phyloP scores from a whole-genome alignment of 2,797 vertebrate genomes.

The Myiotriccus ornatus region DNA sequence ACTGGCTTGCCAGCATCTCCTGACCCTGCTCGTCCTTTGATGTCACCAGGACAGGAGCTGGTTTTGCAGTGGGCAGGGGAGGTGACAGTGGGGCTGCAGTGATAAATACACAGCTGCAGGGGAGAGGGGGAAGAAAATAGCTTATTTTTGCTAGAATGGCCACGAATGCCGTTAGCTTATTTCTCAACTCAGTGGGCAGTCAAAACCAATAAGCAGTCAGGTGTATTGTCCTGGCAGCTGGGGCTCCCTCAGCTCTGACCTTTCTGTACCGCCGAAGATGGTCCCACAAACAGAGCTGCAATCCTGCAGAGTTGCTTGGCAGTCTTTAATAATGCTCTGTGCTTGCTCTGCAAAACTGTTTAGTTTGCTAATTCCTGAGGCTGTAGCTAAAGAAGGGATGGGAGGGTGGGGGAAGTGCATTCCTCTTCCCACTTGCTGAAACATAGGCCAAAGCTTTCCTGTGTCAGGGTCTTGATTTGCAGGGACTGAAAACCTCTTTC shows the following conservation, averaged over 20 bases:
- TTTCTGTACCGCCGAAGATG: background rate
- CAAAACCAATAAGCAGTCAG: conserved; percentile 63
- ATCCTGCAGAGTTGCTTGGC: conserved; percentile 55
- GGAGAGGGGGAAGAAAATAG: conserved; percentile 18
- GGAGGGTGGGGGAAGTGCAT: background rate
- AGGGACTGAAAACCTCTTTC: background rate
- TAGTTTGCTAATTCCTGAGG: conserved; percentile 65
- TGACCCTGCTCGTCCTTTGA: background rate
- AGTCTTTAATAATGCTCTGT: conserved; percentile 58
- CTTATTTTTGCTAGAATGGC: conserved; percentile 52
- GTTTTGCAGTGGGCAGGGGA: background rate
- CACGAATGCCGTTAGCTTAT: conserved; percentile 22
- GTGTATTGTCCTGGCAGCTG: conserved; percentile 48
- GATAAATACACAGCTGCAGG: conserved; percentile 37
- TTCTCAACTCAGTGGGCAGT: conserved; percentile 64
- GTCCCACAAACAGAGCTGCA: conserved; percentile 19
- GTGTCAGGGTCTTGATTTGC: background rate
- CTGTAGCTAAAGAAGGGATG: conserved; percentile 23
- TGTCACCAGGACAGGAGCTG: background rate
- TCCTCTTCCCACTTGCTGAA: background rate
- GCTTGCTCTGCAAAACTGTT: conserved; percentile 59
- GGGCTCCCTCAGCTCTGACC: conserved; percentile 31
- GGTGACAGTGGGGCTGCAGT: background rate
- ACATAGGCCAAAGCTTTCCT: background rate
- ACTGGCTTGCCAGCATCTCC: background rate